phyloP scores from a whole-genome alignment of 2,797 vertebrate genomes.

The Rhinophrynus dorsalis region DNA sequence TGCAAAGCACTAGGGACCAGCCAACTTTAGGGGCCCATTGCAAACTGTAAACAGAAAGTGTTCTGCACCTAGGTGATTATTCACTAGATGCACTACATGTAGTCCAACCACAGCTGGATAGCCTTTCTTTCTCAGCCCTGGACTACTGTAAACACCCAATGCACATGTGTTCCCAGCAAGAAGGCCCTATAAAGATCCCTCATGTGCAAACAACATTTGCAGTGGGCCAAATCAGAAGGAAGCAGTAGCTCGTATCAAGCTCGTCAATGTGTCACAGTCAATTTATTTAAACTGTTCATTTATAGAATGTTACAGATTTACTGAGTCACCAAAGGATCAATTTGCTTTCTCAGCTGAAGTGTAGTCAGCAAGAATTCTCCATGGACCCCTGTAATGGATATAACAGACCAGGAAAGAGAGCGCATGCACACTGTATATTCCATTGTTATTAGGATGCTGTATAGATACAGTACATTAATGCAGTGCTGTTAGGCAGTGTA shows the following conservation, averaged over 20 bases:
- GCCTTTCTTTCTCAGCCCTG: neutral
- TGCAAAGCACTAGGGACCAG: too few relatives aligned
- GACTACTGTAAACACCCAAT: neutral
- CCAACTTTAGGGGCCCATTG: too few relatives aligned
- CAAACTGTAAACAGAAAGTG: too few relatives aligned
- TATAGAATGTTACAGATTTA: conserved; percentile 20
- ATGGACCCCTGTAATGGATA: conserved; percentile 28
- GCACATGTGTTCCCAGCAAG: conserved; percentile 18
- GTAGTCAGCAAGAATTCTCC: conserved; percentile 24
- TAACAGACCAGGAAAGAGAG: conserved; percentile 13
- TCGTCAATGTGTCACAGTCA: conserved; percentile 35
- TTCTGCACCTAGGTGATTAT: too few relatives aligned
- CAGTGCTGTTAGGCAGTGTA: conserved; percentile 3
- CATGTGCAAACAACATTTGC: conserved; percentile 30
- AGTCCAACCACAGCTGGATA: too few relatives aligned
- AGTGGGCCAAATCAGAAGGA: conserved; percentile 31
- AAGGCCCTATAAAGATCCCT: neutral
- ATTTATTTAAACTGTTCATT: conserved; percentile 41
- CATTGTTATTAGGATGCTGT: neutral
- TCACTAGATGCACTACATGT: too few relatives aligned
- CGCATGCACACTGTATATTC: conserved; percentile 4
- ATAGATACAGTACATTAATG: conserved; percentile 1
- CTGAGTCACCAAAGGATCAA: conserved; percentile 32
- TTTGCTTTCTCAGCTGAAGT: conserved; percentile 23
- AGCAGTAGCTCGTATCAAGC: conserved; percentile 30